A percentile compares a stretch with the other conserved stretches of the same genome.
Evolutionary conservation across 2,797 vertebrate species (phyloP).

Genomic region (Acomys russatus): DNA sequence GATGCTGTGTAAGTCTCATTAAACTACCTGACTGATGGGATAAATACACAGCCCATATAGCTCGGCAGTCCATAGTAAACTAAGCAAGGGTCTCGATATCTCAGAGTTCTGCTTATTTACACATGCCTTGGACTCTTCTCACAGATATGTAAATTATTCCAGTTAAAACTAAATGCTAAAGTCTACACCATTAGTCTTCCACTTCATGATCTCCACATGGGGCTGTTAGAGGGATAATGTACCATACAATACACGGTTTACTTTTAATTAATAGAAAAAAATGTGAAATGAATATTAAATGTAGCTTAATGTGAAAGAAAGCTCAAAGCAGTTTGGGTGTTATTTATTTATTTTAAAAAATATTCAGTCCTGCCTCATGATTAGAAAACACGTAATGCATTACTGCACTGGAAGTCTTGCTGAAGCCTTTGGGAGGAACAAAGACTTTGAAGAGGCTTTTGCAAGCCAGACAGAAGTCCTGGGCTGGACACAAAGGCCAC

Average conservation of each 20-base stretch:
- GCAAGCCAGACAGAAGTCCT: not conserved
- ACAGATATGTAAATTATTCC: slow-evolving; percentile 97
- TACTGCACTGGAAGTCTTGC: slow-evolving; percentile 19
- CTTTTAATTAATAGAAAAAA: slow-evolving; percentile 99
- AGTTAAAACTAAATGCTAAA: slow-evolving; percentile 98
- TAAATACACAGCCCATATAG: slow-evolving; percentile 91
- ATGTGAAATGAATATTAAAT: slow-evolving; percentile 99
- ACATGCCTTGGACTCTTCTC: slow-evolving; percentile 95
- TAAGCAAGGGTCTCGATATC: slow-evolving; percentile 89
- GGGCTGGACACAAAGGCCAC: not conserved
- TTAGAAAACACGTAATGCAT: slow-evolving; percentile 81
- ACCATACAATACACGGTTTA: slow-evolving; percentile 99
- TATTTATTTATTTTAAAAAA: slow-evolving; percentile 84
- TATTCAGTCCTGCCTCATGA: slow-evolving; percentile 82
- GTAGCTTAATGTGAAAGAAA: slow-evolving; percentile 97
- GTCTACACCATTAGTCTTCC: slow-evolving; percentile 99
- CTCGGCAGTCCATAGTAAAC: slow-evolving; percentile 92
- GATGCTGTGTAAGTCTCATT: slow-evolving; percentile 97
- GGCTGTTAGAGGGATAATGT: slow-evolving; percentile 99
- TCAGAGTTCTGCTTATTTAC: slow-evolving; percentile 97
- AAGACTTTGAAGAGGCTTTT: slow-evolving; percentile 28
- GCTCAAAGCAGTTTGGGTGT: slow-evolving; percentile 90
- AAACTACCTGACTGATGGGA: slow-evolving; percentile 97
- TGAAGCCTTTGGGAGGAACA: slow-evolving; percentile 52
- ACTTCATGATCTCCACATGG: slow-evolving; percentile 99